Evolutionary conservation across 2,113 vertebrate species (phyloP).

Genomic region (Columba livia): DNA sequence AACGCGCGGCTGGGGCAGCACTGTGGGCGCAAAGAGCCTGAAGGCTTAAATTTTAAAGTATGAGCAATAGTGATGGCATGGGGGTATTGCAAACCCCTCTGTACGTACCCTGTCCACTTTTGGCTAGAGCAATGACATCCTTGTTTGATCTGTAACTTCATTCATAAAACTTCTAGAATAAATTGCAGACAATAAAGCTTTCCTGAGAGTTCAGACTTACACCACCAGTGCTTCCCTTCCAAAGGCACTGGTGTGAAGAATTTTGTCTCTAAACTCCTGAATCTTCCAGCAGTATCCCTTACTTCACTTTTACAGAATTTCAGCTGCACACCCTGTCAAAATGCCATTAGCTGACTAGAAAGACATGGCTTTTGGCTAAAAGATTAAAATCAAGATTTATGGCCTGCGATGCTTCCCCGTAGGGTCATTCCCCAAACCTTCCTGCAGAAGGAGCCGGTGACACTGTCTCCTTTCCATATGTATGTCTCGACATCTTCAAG

Average conservation of each 20-base stretch:
- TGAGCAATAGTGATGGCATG: not conserved
- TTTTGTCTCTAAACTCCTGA: not conserved
- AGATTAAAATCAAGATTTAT: conserved; percentile 21
- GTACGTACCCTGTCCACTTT: not conserved
- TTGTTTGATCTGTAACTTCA: not conserved
- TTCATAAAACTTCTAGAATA: not conserved
- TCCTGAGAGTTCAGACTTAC: not conserved
- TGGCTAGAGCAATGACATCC: not conserved
- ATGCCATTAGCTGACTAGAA: not conserved
- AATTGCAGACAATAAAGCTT: not conserved
- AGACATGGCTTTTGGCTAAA: not conserved
- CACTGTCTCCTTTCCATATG: not conserved
- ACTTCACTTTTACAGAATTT: not conserved
- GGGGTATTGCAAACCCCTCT: not conserved
- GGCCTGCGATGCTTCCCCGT: not conserved
- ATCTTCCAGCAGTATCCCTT: not conserved
- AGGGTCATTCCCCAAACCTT: not conserved
- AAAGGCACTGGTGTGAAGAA: not conserved
- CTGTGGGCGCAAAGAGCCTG: not conserved
- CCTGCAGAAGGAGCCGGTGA: not conserved
- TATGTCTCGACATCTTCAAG: not conserved
- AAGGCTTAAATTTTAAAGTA: not conserved
- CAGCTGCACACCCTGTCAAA: not conserved
- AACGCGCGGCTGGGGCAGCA: not conserved
- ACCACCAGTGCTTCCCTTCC: not conserved